Conservation (phyloP, 2,797 vertebrate species). For the Mormyrops boulengeri region DNA sequence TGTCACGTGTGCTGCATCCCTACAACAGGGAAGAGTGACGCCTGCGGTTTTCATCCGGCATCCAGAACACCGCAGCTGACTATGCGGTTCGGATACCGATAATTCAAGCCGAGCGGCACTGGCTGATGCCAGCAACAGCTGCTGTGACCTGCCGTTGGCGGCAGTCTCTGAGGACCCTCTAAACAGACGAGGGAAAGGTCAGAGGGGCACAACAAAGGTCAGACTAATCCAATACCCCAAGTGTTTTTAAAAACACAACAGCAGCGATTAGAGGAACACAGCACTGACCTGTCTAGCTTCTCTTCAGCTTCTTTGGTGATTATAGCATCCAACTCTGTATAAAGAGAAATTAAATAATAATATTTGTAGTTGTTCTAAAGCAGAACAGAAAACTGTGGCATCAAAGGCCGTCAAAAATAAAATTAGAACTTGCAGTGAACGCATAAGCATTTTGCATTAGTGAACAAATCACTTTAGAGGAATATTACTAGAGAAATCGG, state of each 20-base stretch:
- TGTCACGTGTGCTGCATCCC: neutral
- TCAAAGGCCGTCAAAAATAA: neutral
- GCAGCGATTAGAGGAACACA: neutral
- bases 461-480: neutral
- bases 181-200: slow-evolving; percentile 19
- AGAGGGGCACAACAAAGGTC: neutral
- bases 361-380: neutral
- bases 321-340: slow-evolving; percentile 95
- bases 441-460: neutral
- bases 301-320: slow-evolving; percentile 96
- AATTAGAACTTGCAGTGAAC: neutral
- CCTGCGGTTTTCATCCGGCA: neutral
- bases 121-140: slow-evolving; percentile 66
- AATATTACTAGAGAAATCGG: neutral
- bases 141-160: slow-evolving; percentile 29
- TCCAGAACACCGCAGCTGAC: slow-evolving; percentile 51
- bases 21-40: neutral
- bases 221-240: neutral
- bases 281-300: slow-evolving; percentile 83
- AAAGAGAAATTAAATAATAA: slow-evolving; percentile 38
- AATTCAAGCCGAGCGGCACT: slow-evolving; percentile 64
- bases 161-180: neutral
- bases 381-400: neutral
- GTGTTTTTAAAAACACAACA: neutral
- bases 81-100: slow-evolving; percentile 58